Evolutionary conservation across 2,797 vertebrate species (phyloP), one percentile per base, ranked within the genome.

Genomic region (Amazona finschi): DNA sequence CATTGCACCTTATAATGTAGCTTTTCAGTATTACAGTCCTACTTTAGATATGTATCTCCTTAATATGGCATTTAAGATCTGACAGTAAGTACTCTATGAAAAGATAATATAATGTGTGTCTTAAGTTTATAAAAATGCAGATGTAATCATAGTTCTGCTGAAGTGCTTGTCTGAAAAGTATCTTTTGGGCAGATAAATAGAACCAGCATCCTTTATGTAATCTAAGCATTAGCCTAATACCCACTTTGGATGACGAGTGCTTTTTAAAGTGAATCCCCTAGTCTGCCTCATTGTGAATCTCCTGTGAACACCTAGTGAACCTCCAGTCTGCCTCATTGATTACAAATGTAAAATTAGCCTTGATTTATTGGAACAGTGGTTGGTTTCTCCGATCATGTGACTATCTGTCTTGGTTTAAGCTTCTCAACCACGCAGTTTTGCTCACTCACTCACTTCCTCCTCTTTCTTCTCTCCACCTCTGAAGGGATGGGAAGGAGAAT

Each of bases 221-320:
- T 24, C 11, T 43, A 55, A 64, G 25, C 2, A 28, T 31, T 27
- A 31, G 2, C 16, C 15, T 38, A 44, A 52, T 22, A 55, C 25
- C 55, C 15, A 12, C 2, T 11, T 74, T 43, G 4, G 3, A 47
- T 50, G 6, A 67, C 5, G 8, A 62, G 3, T 11, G 1, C 1
- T n/a, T 81, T 77, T 52, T n/a, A 4, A 39, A 79, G 4, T 12
- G 5, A 52, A 14, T n/a, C 6, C 62, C 6, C 12, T 41, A 28
- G 8, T 50, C 53, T 57, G n/a, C 53, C 13, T 33, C 53, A 57
- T 55, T 55, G 53, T 15, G 31, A 55, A 21, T 55, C 31, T 55
- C 53, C 53, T n/a, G 53, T n/a, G 13, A 55, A 55, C 4, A 6
- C 20, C 8, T 55, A 33, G 31, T 14, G 53, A 55, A n/a, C 10